Conservation (phyloP, 2,888 invertebrate genomes). For the Mycalesis mineus region DNA sequence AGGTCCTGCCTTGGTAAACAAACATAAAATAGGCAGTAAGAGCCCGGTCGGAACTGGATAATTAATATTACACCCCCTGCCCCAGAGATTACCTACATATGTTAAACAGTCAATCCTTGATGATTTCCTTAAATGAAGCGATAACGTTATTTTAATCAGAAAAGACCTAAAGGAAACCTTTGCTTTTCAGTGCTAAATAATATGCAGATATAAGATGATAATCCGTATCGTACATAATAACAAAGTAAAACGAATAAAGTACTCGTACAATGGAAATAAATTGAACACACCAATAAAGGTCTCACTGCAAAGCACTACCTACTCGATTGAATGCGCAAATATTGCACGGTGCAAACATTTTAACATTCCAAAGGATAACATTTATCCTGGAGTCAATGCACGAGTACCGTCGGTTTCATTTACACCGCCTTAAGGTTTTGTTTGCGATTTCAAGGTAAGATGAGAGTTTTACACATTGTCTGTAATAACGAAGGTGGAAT, state of each 20-base stretch:
- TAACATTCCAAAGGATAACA: slow-evolving; percentile 13
- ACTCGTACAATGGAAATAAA: neutral
- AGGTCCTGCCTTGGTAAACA: too few species aligned
- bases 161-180: too few species aligned
- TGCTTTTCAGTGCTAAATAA: too few species aligned
- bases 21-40: too few species aligned
- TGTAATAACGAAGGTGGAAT: too few species aligned
- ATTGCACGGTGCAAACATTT: slow-evolving; percentile 11
- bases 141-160: too few species aligned
- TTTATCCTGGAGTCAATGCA: slow-evolving; percentile 8
- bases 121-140: too few species aligned
- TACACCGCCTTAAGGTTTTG: slow-evolving; percentile 1
- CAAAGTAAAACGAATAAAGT: neutral
- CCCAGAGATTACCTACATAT: too few species aligned
- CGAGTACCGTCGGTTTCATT: slow-evolving; percentile 2
- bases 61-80: too few species aligned
- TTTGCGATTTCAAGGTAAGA: neutral
- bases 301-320: neutral
- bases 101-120: too few species aligned
- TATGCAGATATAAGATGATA: neutral
- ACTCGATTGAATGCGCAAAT: slow-evolving; percentile 3
- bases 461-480: neutral
- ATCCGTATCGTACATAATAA: neutral
- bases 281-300: slow-evolving; percentile 2
- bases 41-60: too few species aligned